Conservation (phyloP, 2,113 vertebrate genomes). For the Thermophis baileyi region DNA sequence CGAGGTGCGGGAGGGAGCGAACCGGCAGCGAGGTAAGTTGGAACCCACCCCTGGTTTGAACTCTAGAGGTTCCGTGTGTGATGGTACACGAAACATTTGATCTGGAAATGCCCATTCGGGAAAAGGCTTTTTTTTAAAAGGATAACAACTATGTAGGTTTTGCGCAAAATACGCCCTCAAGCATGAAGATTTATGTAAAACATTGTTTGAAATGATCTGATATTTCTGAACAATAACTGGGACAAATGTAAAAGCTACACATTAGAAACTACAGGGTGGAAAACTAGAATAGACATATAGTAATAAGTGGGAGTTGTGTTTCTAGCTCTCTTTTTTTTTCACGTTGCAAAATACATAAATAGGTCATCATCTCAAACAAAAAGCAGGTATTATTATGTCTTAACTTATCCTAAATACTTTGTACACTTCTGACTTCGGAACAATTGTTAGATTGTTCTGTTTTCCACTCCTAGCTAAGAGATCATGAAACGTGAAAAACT, state of each 20-base stretch:
- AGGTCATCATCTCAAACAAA: not conserved
- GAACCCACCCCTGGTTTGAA: too few relatives aligned
- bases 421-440: not conserved
- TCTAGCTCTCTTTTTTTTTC: not conserved
- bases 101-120: not conserved
- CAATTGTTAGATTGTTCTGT: not conserved
- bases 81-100: not conserved
- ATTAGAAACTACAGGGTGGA: not conserved
- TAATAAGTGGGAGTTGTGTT: not conserved
- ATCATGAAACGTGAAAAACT: not conserved
- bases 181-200: not conserved
- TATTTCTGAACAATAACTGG: not conserved
- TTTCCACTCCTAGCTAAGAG: not conserved
- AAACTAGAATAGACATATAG: not conserved
- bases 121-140: not conserved
- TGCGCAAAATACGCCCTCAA: not conserved
- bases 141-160: too few relatives aligned
- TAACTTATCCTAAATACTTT: not conserved
- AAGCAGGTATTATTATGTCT: not conserved
- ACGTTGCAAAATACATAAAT: slow-evolving; percentile 24
- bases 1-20: too few relatives aligned
- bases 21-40: too few relatives aligned
- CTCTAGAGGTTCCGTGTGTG: not conserved
- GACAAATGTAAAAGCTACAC: not conserved
- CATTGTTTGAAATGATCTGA: not conserved